phyloP scores from a whole-genome alignment of 2,888 invertebrate species.

The Notocelia uddmanniana region DNA sequence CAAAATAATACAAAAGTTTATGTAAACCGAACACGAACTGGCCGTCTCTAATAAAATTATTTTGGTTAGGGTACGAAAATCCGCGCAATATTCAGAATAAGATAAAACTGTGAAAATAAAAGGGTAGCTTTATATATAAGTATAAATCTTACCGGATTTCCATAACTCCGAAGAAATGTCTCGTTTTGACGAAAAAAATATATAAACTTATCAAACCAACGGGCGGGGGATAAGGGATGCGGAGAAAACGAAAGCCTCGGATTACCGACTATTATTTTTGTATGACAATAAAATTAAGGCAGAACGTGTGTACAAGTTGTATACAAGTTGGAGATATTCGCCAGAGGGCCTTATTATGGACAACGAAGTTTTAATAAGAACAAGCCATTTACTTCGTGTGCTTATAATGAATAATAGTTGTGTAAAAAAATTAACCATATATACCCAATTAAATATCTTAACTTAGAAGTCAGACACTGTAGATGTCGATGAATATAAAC shows the following conservation, averaged over 20 bases:
- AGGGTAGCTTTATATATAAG: constrained; percentile 55
- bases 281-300: constrained; percentile 56
- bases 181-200: constrained; percentile 41
- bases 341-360: neutral
- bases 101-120: constrained; percentile 52
- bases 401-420: no score
- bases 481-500: no score
- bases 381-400: neutral
- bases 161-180: constrained; percentile 50
- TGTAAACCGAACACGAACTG: neutral
- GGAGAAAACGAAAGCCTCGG: constrained; percentile 52
- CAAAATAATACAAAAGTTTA: neutral
- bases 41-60: constrained; percentile 11
- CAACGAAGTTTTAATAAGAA: constrained; percentile 20
- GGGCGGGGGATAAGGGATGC: constrained; percentile 43
- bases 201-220: constrained; percentile 41
- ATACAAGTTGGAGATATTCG: neutral
- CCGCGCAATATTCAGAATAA: constrained; percentile 49
- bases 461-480: no score
- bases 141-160: constrained; percentile 59
- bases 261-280: constrained; percentile 59
- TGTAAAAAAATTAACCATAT: no score
- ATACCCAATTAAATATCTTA: no score
- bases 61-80: constrained; percentile 31
- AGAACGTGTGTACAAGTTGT: constrained; percentile 46